Percentiles rank a stretch among this genome's conserved stretches.
These are phyloP conservation scores for Ecliptopera silaceata DNA, from an alignment of 2,888 invertebrate species.

Conservation along the genomic window DNA sequence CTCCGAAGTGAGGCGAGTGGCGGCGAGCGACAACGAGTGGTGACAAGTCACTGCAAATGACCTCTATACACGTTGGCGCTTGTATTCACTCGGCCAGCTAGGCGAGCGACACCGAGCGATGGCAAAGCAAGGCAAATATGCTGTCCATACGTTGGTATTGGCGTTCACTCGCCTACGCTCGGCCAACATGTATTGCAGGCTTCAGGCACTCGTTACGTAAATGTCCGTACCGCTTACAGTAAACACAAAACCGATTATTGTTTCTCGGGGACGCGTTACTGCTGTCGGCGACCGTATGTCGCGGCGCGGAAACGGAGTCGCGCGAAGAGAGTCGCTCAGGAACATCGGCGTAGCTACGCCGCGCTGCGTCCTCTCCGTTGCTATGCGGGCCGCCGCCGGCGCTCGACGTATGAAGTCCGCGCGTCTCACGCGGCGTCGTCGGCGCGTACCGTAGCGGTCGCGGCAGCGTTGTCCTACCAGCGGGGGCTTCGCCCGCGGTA, in stretches of 20 bases:
- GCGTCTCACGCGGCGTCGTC: not conserved
- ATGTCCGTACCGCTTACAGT: not conserved
- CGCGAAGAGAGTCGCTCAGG: not conserved
- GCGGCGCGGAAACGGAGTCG: not conserved
- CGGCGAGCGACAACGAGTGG: no score
- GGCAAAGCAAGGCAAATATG: no score
- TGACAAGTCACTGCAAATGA: no score
- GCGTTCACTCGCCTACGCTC: no score
- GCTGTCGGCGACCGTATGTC: not conserved
- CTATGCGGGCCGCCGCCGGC: not conserved
- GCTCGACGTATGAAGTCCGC: not conserved
- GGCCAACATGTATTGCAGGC: no score
- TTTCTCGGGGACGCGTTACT: not conserved
- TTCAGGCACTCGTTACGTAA: not conserved
- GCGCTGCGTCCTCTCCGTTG: not conserved
- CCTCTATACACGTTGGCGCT: no score
- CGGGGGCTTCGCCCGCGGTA: not conserved
- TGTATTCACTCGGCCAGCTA: no score
- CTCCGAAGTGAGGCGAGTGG: no score
- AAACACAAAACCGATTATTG: not conserved
- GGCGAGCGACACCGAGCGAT: no score
- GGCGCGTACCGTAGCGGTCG: not conserved
- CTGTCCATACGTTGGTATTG: no score
- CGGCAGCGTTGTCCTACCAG: not conserved
- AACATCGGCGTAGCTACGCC: not conserved